Evolutionary conservation across 2,113 vertebrate genomes (phyloP).

Genomic region (Ploceus nigricollis): DNA sequence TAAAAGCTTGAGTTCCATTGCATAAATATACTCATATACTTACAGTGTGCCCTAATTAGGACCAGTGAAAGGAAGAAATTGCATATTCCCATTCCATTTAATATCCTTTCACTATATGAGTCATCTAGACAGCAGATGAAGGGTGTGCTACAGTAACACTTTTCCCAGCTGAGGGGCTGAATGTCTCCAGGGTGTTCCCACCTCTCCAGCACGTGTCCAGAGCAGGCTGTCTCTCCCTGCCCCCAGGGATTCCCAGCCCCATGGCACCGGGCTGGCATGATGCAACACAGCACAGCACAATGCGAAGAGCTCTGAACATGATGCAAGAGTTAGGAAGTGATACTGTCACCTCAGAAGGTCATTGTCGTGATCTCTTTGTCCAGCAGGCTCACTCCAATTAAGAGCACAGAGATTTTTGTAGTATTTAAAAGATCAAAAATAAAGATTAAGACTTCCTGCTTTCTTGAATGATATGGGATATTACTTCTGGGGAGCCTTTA

Average conservation of each 20-base stretch:
- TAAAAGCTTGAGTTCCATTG: neutral
- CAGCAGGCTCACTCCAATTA: neutral
- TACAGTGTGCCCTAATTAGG: neutral
- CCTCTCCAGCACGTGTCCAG: neutral
- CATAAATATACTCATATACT: neutral
- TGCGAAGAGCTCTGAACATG: neutral
- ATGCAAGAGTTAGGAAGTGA: neutral
- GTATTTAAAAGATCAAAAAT: neutral
- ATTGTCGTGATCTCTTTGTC: neutral
- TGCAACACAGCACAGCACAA: neutral
- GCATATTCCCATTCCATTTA: neutral
- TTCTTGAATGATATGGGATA: neutral
- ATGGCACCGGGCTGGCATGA: neutral
- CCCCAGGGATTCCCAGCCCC: accelerated
- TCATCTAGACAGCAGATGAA: neutral
- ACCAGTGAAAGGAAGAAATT: neutral
- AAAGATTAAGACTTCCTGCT: neutral
- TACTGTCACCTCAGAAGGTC: neutral
- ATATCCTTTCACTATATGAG: neutral
- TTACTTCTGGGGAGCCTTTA: neutral
- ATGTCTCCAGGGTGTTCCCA: neutral
- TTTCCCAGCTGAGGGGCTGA: neutral
- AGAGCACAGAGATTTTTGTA: neutral
- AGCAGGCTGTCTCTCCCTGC: neutral
- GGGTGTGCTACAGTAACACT: neutral